Evolutionary conservation across 1,140 invertebrate species (phyloP), one percentile per base, ranked within the genome.

Genomic region (Theocolax elegans): DNA sequence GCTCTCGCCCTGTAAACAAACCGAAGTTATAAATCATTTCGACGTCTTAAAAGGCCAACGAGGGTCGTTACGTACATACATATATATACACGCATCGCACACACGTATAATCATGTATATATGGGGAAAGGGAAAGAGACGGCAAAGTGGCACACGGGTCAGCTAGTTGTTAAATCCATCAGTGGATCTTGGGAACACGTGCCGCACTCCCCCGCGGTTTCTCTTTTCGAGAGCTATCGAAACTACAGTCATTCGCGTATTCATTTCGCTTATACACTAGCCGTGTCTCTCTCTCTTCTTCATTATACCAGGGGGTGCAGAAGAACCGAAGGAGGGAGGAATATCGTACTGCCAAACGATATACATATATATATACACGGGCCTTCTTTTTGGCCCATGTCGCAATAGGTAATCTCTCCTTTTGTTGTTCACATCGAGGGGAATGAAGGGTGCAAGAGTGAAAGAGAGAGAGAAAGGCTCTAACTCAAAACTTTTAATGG

Each of bases 41-140:
- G 56, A 60, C 56, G 13, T 44, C 56, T 60, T 60, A 60, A 60
- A 60, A 60, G 56, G 40, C 9, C 56, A 44, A n/a, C 21, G 23
- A 21, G n/a, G 21, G n/a, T 6, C 7, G n/a, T n/a, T n/a, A n/a
- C 31, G 31, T 35, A 35, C 31, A 35, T 35, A 35, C 4, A 35
- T 35, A 54, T 54, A 19, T 31, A n/a, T 10, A 35, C 4, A 35
- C n/a, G n/a, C n/a, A n/a, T n/a, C n/a, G n/a, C n/a, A n/a, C n/a
- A n/a, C n/a, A n/a, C n/a, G n/a, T n/a, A n/a, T n/a, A n/a, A n/a
- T n/a, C n/a, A n/a, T n/a, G n/a, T n/a, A n/a, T n/a, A n/a, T n/a
- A n/a, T n/a, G 10, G 31, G 10, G 10, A 63, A 63, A 63, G 29
- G 27, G 29, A 63, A 31, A 15, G 51, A 3, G 9, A 49, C 44